Base-by-base conservation (phyloP, 2,113 vertebrate genomes). In the Eonycteris spelaea region DNA sequence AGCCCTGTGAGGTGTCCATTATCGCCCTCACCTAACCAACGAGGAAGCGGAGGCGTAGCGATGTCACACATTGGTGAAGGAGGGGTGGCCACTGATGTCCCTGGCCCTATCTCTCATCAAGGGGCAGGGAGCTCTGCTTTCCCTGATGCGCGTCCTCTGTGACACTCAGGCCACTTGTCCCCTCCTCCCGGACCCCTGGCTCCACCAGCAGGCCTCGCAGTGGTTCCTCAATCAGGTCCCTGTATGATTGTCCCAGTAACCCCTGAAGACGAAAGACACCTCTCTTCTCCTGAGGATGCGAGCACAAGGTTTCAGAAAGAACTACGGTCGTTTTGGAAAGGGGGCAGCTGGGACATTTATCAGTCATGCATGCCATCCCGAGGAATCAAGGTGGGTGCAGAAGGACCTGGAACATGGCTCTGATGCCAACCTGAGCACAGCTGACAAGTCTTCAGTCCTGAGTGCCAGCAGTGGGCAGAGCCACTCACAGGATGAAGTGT, bases 371-470 rank as follows among this genome's bases (percentile, higher is more conserved):
- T 15, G 53, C 18, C 14, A 13, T 0, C 19, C 38, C 12, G 5
- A 40, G 79, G 67, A 3, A 33, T 0, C 22, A 11, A 10, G 40
- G 45, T 70, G 16, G 70, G 63, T 1, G 9, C 28, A 14, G 45
- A 15, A 8, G 70, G 45, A 22, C 15, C 45, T 0, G 0, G 45
- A 38, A 61, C 3, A 0, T 0, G 0, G 30, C 63, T 73, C 77
- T 59, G 65, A 67, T 0, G 15, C 22, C 9, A 2, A 26, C 14
- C 38, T 35, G 11, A 16, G 40, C 19, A 45, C 38, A 8, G 68
- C 9, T 1, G 57, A 18, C 35, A 30, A 51, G 8, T 45, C 70
- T 53, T 71, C 6, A 55, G 86, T 30, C 30, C 35, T 8, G 30
- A 19, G 6, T 11, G 35, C 43, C 8, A 61, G 83, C 24, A 18